Base-by-base conservation (phyloP, 2,113 vertebrate species). In the Scatophagus argus region DNA sequence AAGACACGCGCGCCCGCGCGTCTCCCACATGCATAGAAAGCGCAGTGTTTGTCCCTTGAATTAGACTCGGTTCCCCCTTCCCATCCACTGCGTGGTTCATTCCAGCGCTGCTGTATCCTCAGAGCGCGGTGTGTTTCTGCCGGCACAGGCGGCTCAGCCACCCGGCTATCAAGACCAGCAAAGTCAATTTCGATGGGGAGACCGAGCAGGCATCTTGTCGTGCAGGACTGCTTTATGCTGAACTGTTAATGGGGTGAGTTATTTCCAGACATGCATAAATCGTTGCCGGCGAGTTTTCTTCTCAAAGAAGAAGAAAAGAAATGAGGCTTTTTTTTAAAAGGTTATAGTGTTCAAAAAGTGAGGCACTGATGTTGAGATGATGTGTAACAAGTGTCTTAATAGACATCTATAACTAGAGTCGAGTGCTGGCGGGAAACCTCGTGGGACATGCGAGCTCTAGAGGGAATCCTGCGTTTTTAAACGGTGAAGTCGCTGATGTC, bases 171-270 rank as follows among this genome's bases (percentile, higher is more conserved):
- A 31, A 17, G 44, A 65, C 10, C 83, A 12, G 70, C 81, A 23
- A 65, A 65, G 85, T 67, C 62, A 44, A 79, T 84, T 36, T 77
- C 41, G 71, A 84, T 85, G 82, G 72, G 25, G 75, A 69, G 68
- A 32, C 23, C 12, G 58, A 70, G 47, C 65, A 46, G 62, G 61
- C 44, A 60, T 25, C 55, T 46, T 44, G 59, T 61, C 12, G 17
- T 56, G 69, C 77, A 5, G 66, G 81, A 88, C 60, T 43, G 71
- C 47, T 62, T 69, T 14, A 5, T 44, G 52, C 64, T 55, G 12
- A 75, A 43, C 63, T 79, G 77, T 63, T 73, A 54, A 80, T 6
- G 65, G 67, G 91, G 92, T 93, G 87, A 91, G 92, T 92, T 79
- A 5, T 62, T 41, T 34, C 36, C 8, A 36, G 16, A 25, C 58